phyloP scores from a whole-genome alignment of 2,113 vertebrate genomes.

The Oostethus manadensis region DNA sequence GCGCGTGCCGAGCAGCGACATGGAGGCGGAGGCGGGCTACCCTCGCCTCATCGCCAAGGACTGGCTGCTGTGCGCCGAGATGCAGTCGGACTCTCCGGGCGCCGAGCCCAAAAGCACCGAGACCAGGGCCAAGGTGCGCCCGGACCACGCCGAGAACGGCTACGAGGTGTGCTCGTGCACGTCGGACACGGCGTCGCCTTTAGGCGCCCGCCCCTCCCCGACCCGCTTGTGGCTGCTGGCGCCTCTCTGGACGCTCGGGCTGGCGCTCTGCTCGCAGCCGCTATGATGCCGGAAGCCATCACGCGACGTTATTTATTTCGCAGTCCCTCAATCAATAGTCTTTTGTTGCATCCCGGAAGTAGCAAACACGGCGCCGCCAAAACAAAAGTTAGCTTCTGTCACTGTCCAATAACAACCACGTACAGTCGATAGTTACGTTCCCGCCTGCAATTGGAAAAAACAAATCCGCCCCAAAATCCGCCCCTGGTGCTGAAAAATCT shows the following conservation, averaged over 20 bases:
- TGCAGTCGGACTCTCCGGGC: conserved; percentile 74
- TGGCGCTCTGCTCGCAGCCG: conserved; percentile 11
- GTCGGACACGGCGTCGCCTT: conserved; percentile 54
- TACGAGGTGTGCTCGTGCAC: conserved; percentile 91
- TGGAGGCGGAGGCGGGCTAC: conserved; percentile 80
- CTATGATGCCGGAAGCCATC: conserved; percentile 69
- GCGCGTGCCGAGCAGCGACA: conserved; percentile 81
- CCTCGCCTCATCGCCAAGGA: conserved; percentile 83
- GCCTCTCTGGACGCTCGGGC: conserved; percentile 65
- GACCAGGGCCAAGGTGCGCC: conserved; percentile 65
- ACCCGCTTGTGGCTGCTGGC: conserved; percentile 44
- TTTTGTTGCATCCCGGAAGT: background rate
- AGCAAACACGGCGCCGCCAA: background rate
- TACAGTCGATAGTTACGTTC: no score
- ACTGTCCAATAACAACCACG: no score
- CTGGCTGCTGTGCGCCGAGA: conserved; percentile 87
- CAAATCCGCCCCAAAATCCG: no score
- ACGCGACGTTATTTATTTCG: conserved; percentile 49
- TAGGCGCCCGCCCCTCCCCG: conserved; percentile 16
- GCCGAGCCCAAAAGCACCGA: conserved; percentile 60
- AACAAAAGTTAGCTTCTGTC: no score
- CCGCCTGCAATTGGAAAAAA: no score
- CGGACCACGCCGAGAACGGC: conserved; percentile 77
- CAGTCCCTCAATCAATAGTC: conserved; percentile 2
- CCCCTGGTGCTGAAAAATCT: no score